Base-by-base conservation (phyloP, 2,797 vertebrate species). In the Linurgus olivaceus region DNA sequence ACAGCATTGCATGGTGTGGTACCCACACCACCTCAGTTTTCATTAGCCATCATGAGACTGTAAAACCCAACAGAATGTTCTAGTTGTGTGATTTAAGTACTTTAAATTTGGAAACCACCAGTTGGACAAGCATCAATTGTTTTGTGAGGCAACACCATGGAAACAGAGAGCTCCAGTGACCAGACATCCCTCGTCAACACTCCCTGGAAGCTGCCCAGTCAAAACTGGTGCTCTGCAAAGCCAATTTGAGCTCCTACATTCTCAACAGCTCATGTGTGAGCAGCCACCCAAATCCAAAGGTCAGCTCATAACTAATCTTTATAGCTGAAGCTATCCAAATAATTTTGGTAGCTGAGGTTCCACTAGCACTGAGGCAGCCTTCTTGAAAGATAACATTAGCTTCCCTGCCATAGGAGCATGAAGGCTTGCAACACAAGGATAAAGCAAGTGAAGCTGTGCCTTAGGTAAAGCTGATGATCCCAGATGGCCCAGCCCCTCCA, bases 391-490 rank as follows among this genome's bases (percentile, higher is more conserved):
- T 19, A 77, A 5, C 24, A 44, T 75, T 26, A 35, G 40, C 12
- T 68, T 61, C 37, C 17, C 35, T 48, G 18, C 16, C 23, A 24
- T 5, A 15, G 18, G 14, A 92, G 5, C 20, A 57, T 13, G 14
- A 88, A 82, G 10, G 18, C 37, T 9, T 19, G 29, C 42, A 61
- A 71, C 11, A 40, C 12, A 23, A 75, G 6, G 16, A 38, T 58
- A 59, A 87, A 18, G 13, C 3, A 3, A 58, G n/a, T 0, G 1
- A 35, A 76, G 10, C 0, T 55, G 25, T 28, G 15, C 20, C 24
- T 72, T 67, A 11, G 20, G 18, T 72, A 63, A 66, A 59, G 8
- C 38, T 73, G 31, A 66, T 66, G 17, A 47, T 48, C 12, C 33
- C 42, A 65, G 33, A 10, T 3, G 17, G 23, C 47, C 16, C 23